Evolutionary conservation across 1,140 invertebrate genomes (phyloP).

Genomic region (Scylla paramamosain): DNA sequence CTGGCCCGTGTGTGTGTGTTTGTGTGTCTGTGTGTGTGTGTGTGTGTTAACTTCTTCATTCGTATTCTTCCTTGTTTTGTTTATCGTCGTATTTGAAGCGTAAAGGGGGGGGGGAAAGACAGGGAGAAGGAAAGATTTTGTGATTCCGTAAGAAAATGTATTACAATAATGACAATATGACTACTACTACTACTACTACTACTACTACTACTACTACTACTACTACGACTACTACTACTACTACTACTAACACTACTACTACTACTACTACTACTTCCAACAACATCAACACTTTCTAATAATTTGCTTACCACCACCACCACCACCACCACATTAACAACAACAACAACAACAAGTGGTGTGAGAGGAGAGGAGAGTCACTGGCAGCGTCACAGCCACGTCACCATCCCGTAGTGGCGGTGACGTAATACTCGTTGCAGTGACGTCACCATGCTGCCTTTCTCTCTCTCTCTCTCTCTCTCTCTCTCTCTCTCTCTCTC

Average conservation of each 20-base stretch:
- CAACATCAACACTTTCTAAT: too few species aligned
- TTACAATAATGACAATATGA: too few species aligned
- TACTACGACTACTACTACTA: neutral
- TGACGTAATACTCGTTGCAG: neutral
- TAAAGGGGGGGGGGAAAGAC: too few species aligned
- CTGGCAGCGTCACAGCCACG: neutral
- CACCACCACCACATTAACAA: neutral
- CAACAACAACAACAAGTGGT: neutral
- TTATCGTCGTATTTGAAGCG: neutral
- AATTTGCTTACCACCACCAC: too few species aligned
- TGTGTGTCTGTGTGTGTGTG: neutral
- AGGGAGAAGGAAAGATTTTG: too few species aligned
- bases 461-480: neutral
- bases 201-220: too few species aligned
- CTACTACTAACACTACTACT: neutral
- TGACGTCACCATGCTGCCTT: neutral
- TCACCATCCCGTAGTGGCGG: neutral
- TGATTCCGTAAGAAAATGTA: too few species aligned
- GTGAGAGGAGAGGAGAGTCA: neutral
- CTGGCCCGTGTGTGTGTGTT: neutral
- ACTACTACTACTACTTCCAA: neutral
- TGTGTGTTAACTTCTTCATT: neutral
- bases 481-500: neutral
- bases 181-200: too few species aligned
- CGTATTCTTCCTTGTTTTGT: neutral